Percentiles rank a stretch among this genome's conserved stretches.
Conservation (phyloP, 2,888 invertebrate species). For the Heliothis peltigera region DNA sequence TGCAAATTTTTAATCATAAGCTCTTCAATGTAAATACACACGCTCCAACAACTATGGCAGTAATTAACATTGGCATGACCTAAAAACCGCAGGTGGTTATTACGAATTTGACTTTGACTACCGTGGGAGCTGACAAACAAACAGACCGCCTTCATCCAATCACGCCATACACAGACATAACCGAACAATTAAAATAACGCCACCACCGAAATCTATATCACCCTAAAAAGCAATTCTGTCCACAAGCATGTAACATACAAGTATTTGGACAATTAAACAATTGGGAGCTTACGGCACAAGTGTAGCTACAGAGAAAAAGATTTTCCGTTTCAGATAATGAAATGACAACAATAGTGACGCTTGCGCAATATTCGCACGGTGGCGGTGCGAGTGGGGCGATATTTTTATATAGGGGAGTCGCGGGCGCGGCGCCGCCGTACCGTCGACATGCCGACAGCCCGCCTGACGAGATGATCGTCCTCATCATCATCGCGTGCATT, state of each 20-base stretch:
- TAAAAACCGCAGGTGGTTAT: conserved; percentile 69
- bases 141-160: conserved; percentile 58
- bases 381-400: conserved; percentile 84
- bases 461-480: conserved; percentile 83
- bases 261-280: conserved; percentile 86
- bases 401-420: conserved; percentile 87
- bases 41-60: conserved; percentile 22
- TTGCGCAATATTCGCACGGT: conserved; percentile 87
- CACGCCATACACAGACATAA: conserved; percentile 74
- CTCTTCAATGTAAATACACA: conserved; percentile 30
- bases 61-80: conserved; percentile 70
- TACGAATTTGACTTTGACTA: conserved; percentile 80
- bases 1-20: conserved; percentile 5
- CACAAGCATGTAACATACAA: conserved; percentile 76
- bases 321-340: conserved; percentile 90
- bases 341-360: conserved; percentile 87
- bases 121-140: conserved; percentile 73
- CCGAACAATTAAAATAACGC: conserved; percentile 78
- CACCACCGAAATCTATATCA: conserved; percentile 61
- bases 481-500: conserved; percentile 80
- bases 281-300: conserved; percentile 83
- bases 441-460: conserved; percentile 85
- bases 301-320: conserved; percentile 85
- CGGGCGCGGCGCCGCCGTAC: conserved; percentile 81
- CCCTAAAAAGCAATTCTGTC: conserved; percentile 72